phyloP scores from a whole-genome alignment of 2,113 vertebrate species.

The Octodon degus region DNA sequence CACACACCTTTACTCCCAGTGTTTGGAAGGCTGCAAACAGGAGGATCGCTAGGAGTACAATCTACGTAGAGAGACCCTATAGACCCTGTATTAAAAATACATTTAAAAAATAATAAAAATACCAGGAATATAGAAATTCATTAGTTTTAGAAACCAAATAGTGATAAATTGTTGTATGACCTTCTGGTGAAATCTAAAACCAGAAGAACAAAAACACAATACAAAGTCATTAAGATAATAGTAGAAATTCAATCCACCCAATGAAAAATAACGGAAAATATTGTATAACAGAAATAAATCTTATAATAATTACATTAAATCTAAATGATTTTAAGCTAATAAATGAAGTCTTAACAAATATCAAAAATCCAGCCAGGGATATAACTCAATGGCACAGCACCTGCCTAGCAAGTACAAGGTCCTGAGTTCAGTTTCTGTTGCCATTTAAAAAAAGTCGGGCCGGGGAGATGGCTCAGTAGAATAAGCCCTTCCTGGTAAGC shows the following conservation, averaged over 20 bases:
- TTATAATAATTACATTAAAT: conserved; percentile 1
- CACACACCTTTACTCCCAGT: too few species aligned
- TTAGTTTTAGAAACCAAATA: conserved; percentile 17
- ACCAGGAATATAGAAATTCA: conserved; percentile 1
- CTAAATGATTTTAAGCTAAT: conserved; percentile 4
- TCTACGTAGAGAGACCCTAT: too few species aligned
- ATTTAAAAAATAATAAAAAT: too few species aligned
- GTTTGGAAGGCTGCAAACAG: too few species aligned
- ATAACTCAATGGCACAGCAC: too few species aligned
- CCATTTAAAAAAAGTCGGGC: too few species aligned
- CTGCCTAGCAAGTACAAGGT: too few species aligned
- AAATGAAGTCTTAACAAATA: not conserved
- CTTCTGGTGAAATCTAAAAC: not conserved
- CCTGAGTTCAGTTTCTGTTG: too few species aligned
- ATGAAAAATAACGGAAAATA: not conserved
- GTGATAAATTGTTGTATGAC: not conserved
- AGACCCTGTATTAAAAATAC: too few species aligned
- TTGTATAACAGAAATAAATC: not conserved
- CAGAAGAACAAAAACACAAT: conserved; percentile 27
- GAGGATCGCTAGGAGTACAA: too few species aligned
- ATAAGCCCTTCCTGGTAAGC: too few species aligned
- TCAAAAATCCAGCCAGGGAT: not conserved
- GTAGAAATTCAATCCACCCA: not conserved
- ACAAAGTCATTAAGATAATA: not conserved
- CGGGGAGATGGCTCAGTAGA: too few species aligned